Percentiles rank a stretch among this genome's conserved stretches.
These are phyloP conservation scores for Phoxinus phoxinus DNA, from an alignment of 2,113 vertebrate genomes.

Conservation along the genomic window DNA sequence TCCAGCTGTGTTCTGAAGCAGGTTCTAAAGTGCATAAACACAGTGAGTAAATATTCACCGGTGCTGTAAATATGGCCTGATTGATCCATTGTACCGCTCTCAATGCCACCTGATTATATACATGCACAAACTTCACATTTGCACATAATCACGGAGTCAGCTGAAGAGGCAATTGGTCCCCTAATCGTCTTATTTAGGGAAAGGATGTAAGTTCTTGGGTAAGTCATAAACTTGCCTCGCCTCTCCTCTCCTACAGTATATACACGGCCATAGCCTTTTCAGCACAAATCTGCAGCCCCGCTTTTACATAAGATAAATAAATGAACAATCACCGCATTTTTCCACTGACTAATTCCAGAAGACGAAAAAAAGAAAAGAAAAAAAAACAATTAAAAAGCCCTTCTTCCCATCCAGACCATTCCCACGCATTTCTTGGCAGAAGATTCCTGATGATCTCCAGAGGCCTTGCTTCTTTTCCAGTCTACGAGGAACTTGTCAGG, in stretches of 20 bases:
- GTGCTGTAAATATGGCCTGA: conserved; percentile 73
- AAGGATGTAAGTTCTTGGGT: conserved; percentile 2
- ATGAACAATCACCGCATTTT: conserved; percentile 77
- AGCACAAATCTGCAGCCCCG: conserved; percentile 62
- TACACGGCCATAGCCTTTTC: conserved; percentile 52
- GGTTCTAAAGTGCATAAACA: conserved; percentile 73
- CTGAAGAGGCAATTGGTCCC: conserved; percentile 21
- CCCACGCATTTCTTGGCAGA: conserved; percentile 98
- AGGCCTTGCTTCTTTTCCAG: conserved; percentile 89
- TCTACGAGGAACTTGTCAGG: conserved; percentile 96
- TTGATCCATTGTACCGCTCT: conserved; percentile 55
- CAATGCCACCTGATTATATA: conserved; percentile 27
- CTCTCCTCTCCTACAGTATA: conserved; percentile 5
- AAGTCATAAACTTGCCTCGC: conserved; percentile 15
- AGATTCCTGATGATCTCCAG: conserved; percentile 90
- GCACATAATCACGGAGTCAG: conserved; percentile 41
- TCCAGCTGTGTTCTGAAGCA: conserved; percentile 76
- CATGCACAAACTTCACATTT: conserved; percentile 41
- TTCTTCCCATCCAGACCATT: conserved; percentile 93
- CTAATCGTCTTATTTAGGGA: background rate
- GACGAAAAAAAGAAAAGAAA: conserved; percentile 71
- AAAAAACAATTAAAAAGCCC: conserved; percentile 86
- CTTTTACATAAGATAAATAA: conserved; percentile 73
- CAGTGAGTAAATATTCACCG: conserved; percentile 63
- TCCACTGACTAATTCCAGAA: conserved; percentile 84